phyloP scores from a whole-genome alignment of 2,797 vertebrate genomes.

The Bradypus variegatus region DNA sequence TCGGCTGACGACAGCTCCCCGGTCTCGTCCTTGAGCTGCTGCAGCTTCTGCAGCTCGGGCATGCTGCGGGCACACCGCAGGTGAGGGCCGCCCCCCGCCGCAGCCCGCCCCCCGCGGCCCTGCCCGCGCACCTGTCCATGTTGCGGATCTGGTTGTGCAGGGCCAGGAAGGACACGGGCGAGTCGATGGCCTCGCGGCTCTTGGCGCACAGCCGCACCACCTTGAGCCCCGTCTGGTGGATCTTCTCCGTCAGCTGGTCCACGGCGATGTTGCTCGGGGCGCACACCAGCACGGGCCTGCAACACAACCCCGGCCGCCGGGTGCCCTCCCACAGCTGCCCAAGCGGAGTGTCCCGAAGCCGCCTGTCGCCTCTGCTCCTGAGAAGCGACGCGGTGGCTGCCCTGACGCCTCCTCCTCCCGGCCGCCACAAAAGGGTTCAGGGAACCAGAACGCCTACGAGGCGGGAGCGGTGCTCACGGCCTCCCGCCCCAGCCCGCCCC shows the following conservation, averaged over 20 bases:
- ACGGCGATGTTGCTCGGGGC: conserved; percentile 98
- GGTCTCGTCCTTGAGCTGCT: conserved; percentile 98
- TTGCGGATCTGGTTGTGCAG: conserved; percentile 99
- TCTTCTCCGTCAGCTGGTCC: conserved; percentile 98
- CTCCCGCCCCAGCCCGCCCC: too few relatives aligned
- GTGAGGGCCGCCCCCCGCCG: fast-evolving
- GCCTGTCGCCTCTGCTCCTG: too few relatives aligned
- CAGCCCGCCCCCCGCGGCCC: fast-evolving
- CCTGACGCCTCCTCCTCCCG: too few relatives aligned
- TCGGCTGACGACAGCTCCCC: conserved; percentile 96
- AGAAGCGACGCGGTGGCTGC: too few relatives aligned
- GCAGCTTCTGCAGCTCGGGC: conserved; percentile 98
- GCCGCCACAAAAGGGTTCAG: too few relatives aligned
- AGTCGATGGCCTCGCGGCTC: conserved; percentile 97
- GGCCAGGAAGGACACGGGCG: conserved; percentile 95
- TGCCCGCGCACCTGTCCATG: conserved; percentile 91
- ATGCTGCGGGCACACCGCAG: conserved; percentile 76
- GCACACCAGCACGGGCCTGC: conserved; percentile 94
- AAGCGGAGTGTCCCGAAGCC: too few relatives aligned
- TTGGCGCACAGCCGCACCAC: conserved; percentile 97
- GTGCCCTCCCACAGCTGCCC: too few relatives aligned
- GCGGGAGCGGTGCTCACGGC: too few relatives aligned
- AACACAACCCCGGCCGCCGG: not conserved
- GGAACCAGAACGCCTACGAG: too few relatives aligned
- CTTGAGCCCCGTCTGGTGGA: conserved; percentile 96